Conservation (phyloP, 1,140 invertebrate species). For the Drosophila athabasca region DNA sequence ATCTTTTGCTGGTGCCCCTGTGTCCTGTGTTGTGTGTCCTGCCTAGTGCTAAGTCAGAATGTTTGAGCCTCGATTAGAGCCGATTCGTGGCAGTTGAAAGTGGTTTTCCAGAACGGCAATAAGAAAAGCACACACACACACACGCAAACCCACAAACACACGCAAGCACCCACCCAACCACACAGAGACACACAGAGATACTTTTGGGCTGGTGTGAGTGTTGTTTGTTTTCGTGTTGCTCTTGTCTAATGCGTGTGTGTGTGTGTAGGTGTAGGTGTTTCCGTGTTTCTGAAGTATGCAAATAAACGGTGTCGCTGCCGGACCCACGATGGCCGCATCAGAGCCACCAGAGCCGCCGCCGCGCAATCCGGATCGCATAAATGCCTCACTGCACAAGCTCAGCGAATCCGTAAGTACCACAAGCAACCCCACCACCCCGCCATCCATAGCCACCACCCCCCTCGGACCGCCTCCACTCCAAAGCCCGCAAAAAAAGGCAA, state of each 20-base stretch:
- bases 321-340: conserved; percentile 83
- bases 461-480: conserved; percentile 6
- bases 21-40: conserved; percentile 14
- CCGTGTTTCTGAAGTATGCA: conserved; percentile 75
- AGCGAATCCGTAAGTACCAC: conserved; percentile 83
- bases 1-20: background rate
- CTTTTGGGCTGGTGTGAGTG: background rate
- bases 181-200: conserved; percentile 13
- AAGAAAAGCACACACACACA: conserved; percentile 11
- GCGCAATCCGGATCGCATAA: conserved; percentile 83
- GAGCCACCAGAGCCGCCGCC: conserved; percentile 84
- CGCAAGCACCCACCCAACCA: conserved; percentile 12
- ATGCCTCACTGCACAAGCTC: conserved; percentile 83
- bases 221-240: background rate
- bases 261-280: conserved; percentile 19
- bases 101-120: background rate
- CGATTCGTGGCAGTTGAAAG: conserved; percentile 44
- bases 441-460: conserved; percentile 1
- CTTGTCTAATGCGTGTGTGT: background rate
- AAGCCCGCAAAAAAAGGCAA: conserved; percentile 22
- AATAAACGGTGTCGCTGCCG: conserved; percentile 81
- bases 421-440: conserved; percentile 15
- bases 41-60: conserved; percentile 40
- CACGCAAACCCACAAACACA: conserved; percentile 11
- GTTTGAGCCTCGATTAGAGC: conserved; percentile 45